Evolutionary conservation across 2,888 invertebrate species (phyloP), one percentile per base, ranked within the genome.

Genomic region (Ryuthela nishihirai): DNA sequence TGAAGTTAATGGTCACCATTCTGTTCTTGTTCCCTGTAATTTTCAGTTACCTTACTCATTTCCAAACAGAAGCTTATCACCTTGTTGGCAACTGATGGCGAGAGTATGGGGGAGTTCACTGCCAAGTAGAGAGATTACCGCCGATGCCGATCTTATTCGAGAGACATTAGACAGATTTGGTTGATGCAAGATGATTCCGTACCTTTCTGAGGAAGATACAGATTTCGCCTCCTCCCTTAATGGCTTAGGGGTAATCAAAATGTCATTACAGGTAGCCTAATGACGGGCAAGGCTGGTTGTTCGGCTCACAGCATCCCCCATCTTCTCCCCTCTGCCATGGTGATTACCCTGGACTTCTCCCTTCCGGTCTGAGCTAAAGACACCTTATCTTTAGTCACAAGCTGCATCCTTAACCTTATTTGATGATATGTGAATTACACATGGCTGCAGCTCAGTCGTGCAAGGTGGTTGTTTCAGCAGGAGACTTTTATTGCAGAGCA

Each of bases 221-320:
- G 52, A 58, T 52, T 46, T 43, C 50, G 38, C 46, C 58, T 47
- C 52, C 58, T 52, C 42, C 58, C 52, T 58, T 58, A 58, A 58
- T 58, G 58, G 58, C 58, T 53, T 58, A 36, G 38, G 58, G 58
- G 58, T 58, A 58, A 58, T 58, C 58, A 58, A 58, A 58, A 58
- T 58, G 58, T 58, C 58, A 58, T 58, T 58, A 58, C 58, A 58
- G 58, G 58, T 58, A 52, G 58, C 47, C 58, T 58, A 58, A 58
- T 58, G 58, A 58, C 52, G 52, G 43, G 41, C 35, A 40, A 49
- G 43, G 42, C 52, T 43, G 52, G 40, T 45, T 41, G 43, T 46
- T 52, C 52, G 41, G 49, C 26, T 18, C 34, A 29, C 47, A 38
- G 34, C 26, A 40, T 43, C 49, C 12, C 49, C 44, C 44, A 45